phyloP scores from a whole-genome alignment of 2,797 vertebrate genomes.

The Cirrhinus mrigala region DNA sequence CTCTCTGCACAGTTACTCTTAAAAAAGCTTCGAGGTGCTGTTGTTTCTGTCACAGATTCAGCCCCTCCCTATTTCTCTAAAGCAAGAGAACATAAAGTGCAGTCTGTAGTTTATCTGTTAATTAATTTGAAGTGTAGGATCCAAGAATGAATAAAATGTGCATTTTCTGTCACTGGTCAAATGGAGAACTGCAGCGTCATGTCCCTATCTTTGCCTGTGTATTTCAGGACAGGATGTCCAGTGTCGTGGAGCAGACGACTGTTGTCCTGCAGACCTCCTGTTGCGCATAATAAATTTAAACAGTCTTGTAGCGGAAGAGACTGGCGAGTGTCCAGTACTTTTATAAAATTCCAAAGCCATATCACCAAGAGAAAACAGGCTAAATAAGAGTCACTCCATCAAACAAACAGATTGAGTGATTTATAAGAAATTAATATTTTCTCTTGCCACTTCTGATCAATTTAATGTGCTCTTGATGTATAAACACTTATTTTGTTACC shows the following conservation, averaged over 20 bases:
- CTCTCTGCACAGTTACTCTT: slow-evolving; percentile 4
- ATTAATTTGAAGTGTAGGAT: not conserved
- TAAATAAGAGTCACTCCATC: not conserved
- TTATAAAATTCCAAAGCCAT: not conserved
- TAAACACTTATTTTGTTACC: not conserved
- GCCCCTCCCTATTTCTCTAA: not conserved
- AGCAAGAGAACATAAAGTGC: not conserved
- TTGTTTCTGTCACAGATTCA: not conserved
- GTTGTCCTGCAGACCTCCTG: not conserved
- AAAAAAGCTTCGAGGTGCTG: slow-evolving; percentile 27
- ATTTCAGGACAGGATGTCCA: slow-evolving; percentile 22
- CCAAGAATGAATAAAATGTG: not conserved
- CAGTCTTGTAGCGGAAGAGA: not conserved
- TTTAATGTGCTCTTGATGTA: not conserved
- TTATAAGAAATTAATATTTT: not conserved
- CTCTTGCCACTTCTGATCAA: not conserved
- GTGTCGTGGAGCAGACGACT: not conserved
- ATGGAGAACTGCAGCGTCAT: not conserved
- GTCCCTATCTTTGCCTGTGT: not conserved
- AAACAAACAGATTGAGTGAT: not conserved
- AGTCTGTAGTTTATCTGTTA: not conserved
- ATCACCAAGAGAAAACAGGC: not conserved
- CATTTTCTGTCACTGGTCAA: not conserved
- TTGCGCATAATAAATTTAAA: slow-evolving; percentile 17
- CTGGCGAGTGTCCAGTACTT: not conserved